Evolutionary conservation across 2,888 invertebrate species (phyloP), one percentile per base, ranked within the genome.

Genomic region (Ypsolopha scabrella): DNA sequence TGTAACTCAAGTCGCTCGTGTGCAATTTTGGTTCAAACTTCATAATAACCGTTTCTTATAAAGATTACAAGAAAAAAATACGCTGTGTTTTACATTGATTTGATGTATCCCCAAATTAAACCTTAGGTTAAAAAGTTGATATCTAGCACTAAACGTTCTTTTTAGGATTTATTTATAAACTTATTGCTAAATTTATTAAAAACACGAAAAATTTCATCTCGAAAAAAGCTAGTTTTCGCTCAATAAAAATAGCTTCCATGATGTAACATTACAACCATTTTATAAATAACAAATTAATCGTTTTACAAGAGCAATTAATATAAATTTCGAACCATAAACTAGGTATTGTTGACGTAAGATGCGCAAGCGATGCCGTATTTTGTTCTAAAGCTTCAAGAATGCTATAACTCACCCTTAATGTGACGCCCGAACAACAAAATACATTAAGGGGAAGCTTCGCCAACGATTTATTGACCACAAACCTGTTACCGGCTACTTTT

Each of bases 271-370:
- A 24, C 24, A 24, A 24, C 24, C 24, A 61, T 60, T 60, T 62
- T 62, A 64, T 63, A 70, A 71, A 67, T 68, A 64, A 43, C 59
- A 62, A 66, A 80, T 80, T 70, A 80, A 80, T 79, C 68, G 68
- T 43, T 8, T 56, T 54, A 56, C 64, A 65, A 58, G 57, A 66
- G 69, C 74, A 72, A 80, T 81, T 78, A 77, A 77, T 24, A 24
- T 24, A 2, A 3, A 24, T 24, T 24, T 24, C 24, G 4, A 4
- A 24, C 24, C 24, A 24, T 80, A 71, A 61, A 61, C 53, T 57
- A 57, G 58, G 61, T 62, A 69, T 67, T 69, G 76, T 70, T 75
- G 80, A 80, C 78, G 78, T 78, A 76, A 74, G 58, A 70, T 50
- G 49, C 41, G n/a, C n/a, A 24, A 24, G 34, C 13, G 39, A 38